phyloP scores from a whole-genome alignment of 1,140 invertebrate genomes.

The Achroia grisella region DNA sequence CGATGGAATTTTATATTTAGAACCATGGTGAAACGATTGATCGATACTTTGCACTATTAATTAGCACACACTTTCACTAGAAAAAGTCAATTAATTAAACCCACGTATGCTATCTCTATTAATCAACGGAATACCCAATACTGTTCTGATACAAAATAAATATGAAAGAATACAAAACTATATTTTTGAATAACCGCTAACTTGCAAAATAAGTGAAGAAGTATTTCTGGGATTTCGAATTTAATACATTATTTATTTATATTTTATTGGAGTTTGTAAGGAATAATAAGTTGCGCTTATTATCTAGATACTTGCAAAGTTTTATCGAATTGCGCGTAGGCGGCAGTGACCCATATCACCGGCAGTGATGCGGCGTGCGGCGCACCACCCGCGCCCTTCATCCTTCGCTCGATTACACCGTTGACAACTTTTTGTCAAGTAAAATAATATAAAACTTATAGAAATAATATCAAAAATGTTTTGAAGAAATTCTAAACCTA shows the following conservation, averaged over 20 bases:
- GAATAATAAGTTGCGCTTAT: slow-evolving; percentile 4
- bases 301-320: slow-evolving; percentile 35
- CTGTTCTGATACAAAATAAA: too few species aligned
- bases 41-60: slow-evolving; percentile 72
- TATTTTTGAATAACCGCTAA: too few species aligned
- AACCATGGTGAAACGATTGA: slow-evolving; percentile 70
- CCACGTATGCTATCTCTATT: too few species aligned
- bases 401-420: slow-evolving; percentile 27
- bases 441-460: not conserved
- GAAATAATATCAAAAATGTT: too few species aligned
- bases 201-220: too few species aligned
- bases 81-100: too few species aligned
- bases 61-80: slow-evolving; percentile 56
- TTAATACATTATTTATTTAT: too few species aligned
- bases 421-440: slow-evolving; percentile 14
- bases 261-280: not conserved
- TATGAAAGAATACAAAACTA: too few species aligned
- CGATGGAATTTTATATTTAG: slow-evolving; percentile 72
- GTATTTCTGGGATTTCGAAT: too few species aligned
- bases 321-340: slow-evolving; percentile 64
- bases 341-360: slow-evolving; percentile 63
- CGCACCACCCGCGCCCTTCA: slow-evolving; percentile 40
- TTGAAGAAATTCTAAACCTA: too few species aligned
- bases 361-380: slow-evolving; percentile 35
- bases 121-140: too few species aligned